Percentiles rank a stretch among this genome's conserved stretches.
Conservation (phyloP, 2,797 vertebrate species). For the Hypotaenidia okinawae region DNA sequence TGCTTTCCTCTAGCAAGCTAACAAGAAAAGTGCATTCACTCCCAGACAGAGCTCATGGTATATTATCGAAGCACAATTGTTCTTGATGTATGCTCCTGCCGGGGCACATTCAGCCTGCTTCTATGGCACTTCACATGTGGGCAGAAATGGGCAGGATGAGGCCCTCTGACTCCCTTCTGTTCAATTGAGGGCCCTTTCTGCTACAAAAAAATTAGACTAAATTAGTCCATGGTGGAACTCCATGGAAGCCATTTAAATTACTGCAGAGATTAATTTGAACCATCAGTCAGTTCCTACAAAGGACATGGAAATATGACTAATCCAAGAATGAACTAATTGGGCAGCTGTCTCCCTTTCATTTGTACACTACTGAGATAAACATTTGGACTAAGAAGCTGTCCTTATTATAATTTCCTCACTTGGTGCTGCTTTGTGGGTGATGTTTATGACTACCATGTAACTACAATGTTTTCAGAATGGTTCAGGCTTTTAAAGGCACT, state of each 20-base stretch:
- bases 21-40: not conserved
- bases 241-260: not conserved
- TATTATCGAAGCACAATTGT: not conserved
- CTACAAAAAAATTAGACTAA: not conserved
- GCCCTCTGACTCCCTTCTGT: not conserved
- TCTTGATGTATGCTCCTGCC: not conserved
- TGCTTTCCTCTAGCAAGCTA: not conserved
- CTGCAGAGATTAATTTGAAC: not conserved
- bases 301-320: not conserved
- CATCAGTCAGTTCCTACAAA: not conserved
- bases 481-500: not conserved
- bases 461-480: not conserved
- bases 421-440: not conserved
- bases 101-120: not conserved
- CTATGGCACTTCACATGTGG: not conserved
- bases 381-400: slow-evolving; percentile 5
- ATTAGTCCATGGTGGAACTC: not conserved
- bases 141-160: not conserved
- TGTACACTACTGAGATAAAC: slow-evolving; percentile 16
- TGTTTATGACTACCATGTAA: not conserved
- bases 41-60: not conserved
- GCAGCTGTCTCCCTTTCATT: slow-evolving; percentile 10
- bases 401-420: not conserved
- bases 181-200: not conserved
- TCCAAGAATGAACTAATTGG: not conserved